Percentiles rank a stretch among this genome's conserved stretches.
phyloP scores from a whole-genome alignment of 2,888 invertebrate species.

The Dicyrtomina minuta region DNA sequence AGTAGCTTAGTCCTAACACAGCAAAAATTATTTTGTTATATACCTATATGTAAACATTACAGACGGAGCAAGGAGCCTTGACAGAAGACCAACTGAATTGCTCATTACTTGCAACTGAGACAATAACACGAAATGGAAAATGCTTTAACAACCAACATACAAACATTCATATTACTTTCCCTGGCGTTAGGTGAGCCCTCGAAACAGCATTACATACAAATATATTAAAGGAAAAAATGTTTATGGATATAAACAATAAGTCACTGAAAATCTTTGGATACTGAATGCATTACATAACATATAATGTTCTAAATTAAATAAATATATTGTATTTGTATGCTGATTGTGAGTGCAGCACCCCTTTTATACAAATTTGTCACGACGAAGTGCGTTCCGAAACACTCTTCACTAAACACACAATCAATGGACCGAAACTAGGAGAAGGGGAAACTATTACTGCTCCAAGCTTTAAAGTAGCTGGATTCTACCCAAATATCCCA shows the following conservation, averaged over 20 bases:
- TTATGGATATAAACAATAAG: too few relatives aligned
- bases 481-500: constrained; percentile 37
- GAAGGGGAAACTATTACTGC: constrained; percentile 28
- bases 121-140: constrained; percentile 39
- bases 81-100: constrained; percentile 5
- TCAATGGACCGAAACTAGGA: constrained; percentile 40
- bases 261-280: too few relatives aligned
- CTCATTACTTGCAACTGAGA: neutral
- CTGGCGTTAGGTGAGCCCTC: neutral
- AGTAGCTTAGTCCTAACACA: too few relatives aligned
- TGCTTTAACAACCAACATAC: constrained; percentile 37
- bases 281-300: too few relatives aligned
- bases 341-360: neutral
- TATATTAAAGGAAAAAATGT: too few relatives aligned
- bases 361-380: constrained; percentile 44
- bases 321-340: too few relatives aligned
- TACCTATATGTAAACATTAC: too few relatives aligned
- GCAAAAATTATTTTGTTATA: too few relatives aligned
- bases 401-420: constrained; percentile 33
- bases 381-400: constrained; percentile 42
- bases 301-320: too few relatives aligned
- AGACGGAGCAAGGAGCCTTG: constrained; percentile 7
- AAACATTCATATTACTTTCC: constrained; percentile 41
- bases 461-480: constrained; percentile 39
- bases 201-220: too few relatives aligned